phyloP scores from a whole-genome alignment of 1,140 invertebrate genomes.

The Meloidogyne floridensis region DNA sequence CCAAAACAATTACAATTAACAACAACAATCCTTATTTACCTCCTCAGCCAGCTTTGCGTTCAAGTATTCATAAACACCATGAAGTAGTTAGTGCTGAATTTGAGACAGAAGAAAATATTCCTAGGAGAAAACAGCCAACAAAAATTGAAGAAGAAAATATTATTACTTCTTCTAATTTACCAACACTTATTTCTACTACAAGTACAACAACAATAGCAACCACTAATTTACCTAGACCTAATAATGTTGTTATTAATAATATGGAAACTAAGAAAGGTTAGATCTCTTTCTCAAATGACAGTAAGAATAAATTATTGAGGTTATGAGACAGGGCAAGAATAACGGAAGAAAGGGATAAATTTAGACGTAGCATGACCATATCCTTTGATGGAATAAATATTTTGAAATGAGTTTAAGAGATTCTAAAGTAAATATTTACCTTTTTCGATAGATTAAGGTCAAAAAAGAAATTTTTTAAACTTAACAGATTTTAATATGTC shows the following conservation, averaged over 20 bases:
- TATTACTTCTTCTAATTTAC: not conserved
- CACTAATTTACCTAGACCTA: not conserved
- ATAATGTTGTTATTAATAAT: not conserved
- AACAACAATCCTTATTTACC: not conserved
- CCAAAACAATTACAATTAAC: constrained; percentile 1
- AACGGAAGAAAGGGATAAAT: no score
- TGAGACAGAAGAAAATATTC: constrained; percentile 59
- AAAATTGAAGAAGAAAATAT: not conserved
- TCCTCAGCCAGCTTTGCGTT: constrained; percentile 14
- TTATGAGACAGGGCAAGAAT: no score
- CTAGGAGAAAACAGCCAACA: constrained; percentile 10
- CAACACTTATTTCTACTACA: constrained; percentile 11
- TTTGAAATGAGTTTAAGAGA: no score
- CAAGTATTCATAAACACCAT: constrained; percentile 23
- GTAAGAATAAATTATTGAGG: no score
- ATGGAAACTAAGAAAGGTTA: not conserved
- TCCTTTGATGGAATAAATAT: no score
- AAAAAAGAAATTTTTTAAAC: no score
- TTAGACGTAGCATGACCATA: no score
- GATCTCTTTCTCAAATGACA: not conserved
- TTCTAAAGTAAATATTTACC: no score
- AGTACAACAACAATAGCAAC: not conserved
- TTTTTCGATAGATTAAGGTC: no score
- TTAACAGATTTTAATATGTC: no score
- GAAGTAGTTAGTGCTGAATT: constrained; percentile 54